These are phyloP conservation scores for Cettia cetti DNA, from an alignment of 2,113 vertebrate species.

Conservation along the genomic window DNA sequence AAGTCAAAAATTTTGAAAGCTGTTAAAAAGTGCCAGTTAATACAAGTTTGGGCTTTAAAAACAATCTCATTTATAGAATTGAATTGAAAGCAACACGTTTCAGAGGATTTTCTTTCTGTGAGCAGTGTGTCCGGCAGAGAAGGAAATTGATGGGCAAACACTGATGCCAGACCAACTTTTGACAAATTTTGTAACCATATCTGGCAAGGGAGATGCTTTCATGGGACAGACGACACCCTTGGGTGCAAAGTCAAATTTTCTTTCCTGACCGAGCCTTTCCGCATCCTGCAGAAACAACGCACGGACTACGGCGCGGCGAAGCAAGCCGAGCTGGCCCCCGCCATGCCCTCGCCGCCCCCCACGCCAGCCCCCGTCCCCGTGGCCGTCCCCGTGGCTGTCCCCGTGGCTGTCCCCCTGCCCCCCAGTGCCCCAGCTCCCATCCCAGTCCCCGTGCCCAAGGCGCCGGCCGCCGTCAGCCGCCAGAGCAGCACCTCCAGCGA, in stretches of 20 bases:
- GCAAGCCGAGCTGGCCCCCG: constrained; percentile 36
- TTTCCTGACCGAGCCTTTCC: not conserved
- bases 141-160: not conserved
- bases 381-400: constrained; percentile 59
- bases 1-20: not conserved
- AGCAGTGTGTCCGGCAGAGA: rapidly evolving
- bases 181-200: not conserved
- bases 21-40: not conserved
- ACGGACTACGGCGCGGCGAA: constrained; percentile 71
- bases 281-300: constrained; percentile 83
- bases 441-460: constrained; percentile 56
- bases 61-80: not conserved
- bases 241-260: not conserved
- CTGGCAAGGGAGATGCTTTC: not conserved
- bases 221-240: not conserved
- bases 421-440: constrained; percentile 64
- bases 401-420: constrained; percentile 64
- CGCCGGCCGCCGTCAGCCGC: constrained; percentile 63
- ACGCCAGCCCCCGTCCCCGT: constrained; percentile 62
- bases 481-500: constrained; percentile 84
- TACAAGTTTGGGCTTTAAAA: not conserved
- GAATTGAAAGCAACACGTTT: rapidly evolving
- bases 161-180: not conserved
- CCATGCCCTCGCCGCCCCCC: constrained; percentile 71
- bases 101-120: not conserved